phyloP scores from a whole-genome alignment of 2,888 invertebrate genomes.

The Acleris emargana region DNA sequence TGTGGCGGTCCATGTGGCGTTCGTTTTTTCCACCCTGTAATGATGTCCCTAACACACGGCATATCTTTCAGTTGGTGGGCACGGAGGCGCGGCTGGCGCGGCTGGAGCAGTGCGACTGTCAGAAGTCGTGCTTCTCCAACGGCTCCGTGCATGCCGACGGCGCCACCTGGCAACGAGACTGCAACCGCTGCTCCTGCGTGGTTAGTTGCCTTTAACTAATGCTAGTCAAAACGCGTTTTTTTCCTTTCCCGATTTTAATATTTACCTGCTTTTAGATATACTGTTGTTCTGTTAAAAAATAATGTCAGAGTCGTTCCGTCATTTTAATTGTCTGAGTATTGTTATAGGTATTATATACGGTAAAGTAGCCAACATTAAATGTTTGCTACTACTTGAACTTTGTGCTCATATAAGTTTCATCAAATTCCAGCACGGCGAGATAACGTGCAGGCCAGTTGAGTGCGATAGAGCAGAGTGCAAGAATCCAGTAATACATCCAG shows the following conservation, averaged over 20 bases:
- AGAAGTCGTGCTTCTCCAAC: slow-evolving; percentile 93
- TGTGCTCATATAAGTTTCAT: not conserved
- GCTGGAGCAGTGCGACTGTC: slow-evolving; percentile 95
- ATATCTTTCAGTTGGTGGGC: slow-evolving; percentile 86
- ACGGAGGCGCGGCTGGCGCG: slow-evolving; percentile 90
- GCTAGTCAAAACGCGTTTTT: too few species aligned
- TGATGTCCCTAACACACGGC: too few species aligned
- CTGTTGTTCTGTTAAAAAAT: too few species aligned
- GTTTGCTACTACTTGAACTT: too few species aligned
- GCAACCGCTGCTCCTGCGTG: slow-evolving; percentile 94
- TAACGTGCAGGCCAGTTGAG: slow-evolving; percentile 91
- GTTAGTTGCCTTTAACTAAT: slow-evolving; percentile 69
- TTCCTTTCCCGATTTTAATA: too few species aligned
- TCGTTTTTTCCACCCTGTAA: too few species aligned
- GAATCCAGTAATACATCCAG: slow-evolving; percentile 90
- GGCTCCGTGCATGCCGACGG: slow-evolving; percentile 92
- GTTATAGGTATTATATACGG: too few species aligned
- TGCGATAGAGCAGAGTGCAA: slow-evolving; percentile 91
- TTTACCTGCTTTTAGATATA: too few species aligned
- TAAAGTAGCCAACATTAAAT: too few species aligned
- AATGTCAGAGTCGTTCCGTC: too few species aligned
- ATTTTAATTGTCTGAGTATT: too few species aligned
- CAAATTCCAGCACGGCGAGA: slow-evolving; percentile 90
- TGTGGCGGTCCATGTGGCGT: too few species aligned
- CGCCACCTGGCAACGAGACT: slow-evolving; percentile 92